Base-by-base conservation (phyloP, 2,113 vertebrate species). In the Corvus cornix region DNA sequence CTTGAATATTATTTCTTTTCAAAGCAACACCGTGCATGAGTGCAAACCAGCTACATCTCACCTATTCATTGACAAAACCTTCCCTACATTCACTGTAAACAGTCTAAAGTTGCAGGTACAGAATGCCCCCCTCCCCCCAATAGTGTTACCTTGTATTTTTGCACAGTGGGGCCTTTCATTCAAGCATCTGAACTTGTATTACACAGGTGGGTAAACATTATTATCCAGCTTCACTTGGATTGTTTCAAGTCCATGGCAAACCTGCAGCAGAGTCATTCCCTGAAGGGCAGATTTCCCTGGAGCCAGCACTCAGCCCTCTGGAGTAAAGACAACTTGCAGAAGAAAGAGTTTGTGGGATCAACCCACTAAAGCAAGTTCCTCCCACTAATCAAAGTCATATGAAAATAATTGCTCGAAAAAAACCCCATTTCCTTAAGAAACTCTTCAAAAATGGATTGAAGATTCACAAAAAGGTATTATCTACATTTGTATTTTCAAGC, bases 161-260 rank as follows among this genome's bases (percentile, higher is more conserved):
- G 39, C 89, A 96, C 86, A 97, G 81, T 72, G 31, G 48, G 27
- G 82, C 93, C 82, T 96, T 95, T 97, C 97, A 94, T 92, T 82
- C 49, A 16, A 67, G 82, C 33, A 44, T 37, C 75, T 72, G 75
- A 84, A 91, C 66, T 63, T 81, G 67, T 44, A 90, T 92, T 91
- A 70, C 88, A 87, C 97, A 96, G 93, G 90, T 85, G 90, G 48
- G 79, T 93, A 95, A 97, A 94, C 90, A 91, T 81, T 78, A 85
- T 95, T 94, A 91, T 82, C 89, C 84, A 49, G 13, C 67, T 85
- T 55, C 85, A 81, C 39, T 35, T 31, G 86, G 66, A 92, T 78
- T 15, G 73, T 63, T 80, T 48, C 11, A 41, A 66, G 30, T 14
- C 39, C 66, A 8, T 11, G 62, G 87, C 51, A 69, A 90, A 67